Percentiles rank a stretch among this genome's conserved stretches.
Conservation (phyloP, 1,140 invertebrate genomes). For the Apis florea region DNA sequence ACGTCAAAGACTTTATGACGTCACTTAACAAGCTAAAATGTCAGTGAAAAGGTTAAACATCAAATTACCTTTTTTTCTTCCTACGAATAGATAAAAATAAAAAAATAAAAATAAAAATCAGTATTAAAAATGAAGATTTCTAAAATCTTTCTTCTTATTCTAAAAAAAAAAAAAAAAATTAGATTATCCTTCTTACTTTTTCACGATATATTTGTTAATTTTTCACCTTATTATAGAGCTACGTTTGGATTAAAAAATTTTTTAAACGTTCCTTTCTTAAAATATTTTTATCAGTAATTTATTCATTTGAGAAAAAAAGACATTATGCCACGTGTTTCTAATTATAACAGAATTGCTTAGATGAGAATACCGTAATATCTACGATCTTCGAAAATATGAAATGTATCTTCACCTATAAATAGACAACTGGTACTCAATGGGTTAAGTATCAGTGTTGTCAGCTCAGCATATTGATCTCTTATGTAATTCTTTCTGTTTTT, state of each 20-base stretch:
- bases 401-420: constrained; percentile 31
- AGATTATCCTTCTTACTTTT: neutral
- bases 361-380: neutral
- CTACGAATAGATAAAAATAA: neutral
- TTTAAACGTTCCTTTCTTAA: no score
- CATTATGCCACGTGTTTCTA: neutral
- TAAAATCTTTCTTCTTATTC: neutral
- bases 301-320: neutral
- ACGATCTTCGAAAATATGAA: constrained; percentile 16
- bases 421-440: constrained; percentile 21
- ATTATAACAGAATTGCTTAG: neutral
- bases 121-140: neutral
- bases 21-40: constrained; percentile 52
- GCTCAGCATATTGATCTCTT: constrained; percentile 35
- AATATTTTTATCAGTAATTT: no score
- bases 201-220: neutral
- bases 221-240: neutral
- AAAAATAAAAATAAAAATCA: neutral
- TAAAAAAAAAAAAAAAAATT: neutral
- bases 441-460: constrained; percentile 35
- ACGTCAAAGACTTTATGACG: constrained; percentile 66
- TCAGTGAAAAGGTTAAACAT: constrained; percentile 29
- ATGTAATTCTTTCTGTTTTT: constrained; percentile 40
- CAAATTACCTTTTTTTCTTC: neutral
- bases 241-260: no score